Base-by-base conservation (phyloP, 2,113 vertebrate genomes). In the Phylloscopus trochiloides region DNA sequence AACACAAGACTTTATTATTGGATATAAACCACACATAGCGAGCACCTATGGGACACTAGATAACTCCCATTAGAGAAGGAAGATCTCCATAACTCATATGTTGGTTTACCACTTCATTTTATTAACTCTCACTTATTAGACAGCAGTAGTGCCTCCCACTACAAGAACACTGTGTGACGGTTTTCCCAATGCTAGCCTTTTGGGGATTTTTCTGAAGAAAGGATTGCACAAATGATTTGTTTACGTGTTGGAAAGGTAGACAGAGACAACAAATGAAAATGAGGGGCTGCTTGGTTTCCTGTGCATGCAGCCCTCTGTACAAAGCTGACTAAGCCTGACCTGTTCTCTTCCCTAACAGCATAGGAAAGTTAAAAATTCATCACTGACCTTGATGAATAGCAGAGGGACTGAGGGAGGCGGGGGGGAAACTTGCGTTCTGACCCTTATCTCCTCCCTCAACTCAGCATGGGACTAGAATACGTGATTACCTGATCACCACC, bases 61-160 rank as follows among this genome's bases (percentile, higher is more conserved):
- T 32, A 95, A 93, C 45, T 95, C 74, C 65, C 68, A 50, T 78
- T 76, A 92, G 36, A 20, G 29, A 87, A 50, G 42, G 42, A 91
- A 71, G 85, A 51, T 16, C 51, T 95, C 95, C 42, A n/a, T 78
- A 92, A 96, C 40, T 93, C 86, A 91, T 21, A 22, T 71, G 67
- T 85, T 92, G 54, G 47, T 82, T 87, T 91, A 62, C 77, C 61
- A 75, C 48, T 85, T 92, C 29, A n/a, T 90, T 91, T 97, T 97
- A 95, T 92, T 95, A 96, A 82, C 43, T 93, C 34, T 54, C 19
- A 48, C 26, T 82, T 21, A 45, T 90, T 73, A 86, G 42, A 38
- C 3, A 14, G 51, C 51, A 92, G 77, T 2, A 11, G 63, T 50
- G n/a, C 43, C 59, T 26, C 59, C 88, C 21, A 71, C 26, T 70